phyloP scores from a whole-genome alignment of 2,113 vertebrate genomes.

The Muntiacus reevesi region DNA sequence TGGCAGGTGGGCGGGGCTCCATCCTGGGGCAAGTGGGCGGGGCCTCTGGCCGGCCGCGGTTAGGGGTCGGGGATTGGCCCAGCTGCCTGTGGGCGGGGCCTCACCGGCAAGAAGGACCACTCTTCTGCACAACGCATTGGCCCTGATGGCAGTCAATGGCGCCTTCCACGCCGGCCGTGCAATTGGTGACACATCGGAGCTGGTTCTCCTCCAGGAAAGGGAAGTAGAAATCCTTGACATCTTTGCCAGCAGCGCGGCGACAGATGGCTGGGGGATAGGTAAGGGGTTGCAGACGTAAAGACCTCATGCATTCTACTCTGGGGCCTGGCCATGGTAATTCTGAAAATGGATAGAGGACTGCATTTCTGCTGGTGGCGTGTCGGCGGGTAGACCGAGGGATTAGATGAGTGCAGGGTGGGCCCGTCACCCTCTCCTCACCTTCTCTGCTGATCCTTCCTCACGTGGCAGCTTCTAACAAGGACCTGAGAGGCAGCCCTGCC shows the following conservation, averaged over 20 bases:
- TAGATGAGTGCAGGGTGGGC: background rate
- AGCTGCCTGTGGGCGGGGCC: background rate
- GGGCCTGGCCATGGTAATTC: background rate
- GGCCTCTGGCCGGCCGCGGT: rapidly evolving
- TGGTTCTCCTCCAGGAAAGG: background rate
- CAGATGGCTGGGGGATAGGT: conserved; percentile 22
- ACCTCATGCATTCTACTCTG: background rate
- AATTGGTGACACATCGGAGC: conserved; percentile 52
- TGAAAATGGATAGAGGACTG: background rate
- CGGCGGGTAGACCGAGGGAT: background rate
- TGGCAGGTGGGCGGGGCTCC: background rate
- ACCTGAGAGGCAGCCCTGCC: background rate
- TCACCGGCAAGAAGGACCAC: conserved; percentile 51
- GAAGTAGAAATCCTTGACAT: conserved; percentile 38
- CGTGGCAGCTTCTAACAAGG: background rate
- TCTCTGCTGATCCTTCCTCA: background rate
- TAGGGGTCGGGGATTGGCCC: background rate
- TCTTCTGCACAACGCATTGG: background rate
- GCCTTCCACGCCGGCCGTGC: rapidly evolving
- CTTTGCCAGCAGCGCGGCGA: rapidly evolving
- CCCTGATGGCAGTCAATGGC: conserved; percentile 38
- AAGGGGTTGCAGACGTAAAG: background rate
- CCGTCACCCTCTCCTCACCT: background rate
- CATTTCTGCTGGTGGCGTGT: background rate
- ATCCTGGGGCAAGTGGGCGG: rapidly evolving